Percentiles rank a stretch among this genome's conserved stretches.
phyloP scores from a whole-genome alignment of 2,888 invertebrate genomes.

The Drosophila nigricruria region DNA sequence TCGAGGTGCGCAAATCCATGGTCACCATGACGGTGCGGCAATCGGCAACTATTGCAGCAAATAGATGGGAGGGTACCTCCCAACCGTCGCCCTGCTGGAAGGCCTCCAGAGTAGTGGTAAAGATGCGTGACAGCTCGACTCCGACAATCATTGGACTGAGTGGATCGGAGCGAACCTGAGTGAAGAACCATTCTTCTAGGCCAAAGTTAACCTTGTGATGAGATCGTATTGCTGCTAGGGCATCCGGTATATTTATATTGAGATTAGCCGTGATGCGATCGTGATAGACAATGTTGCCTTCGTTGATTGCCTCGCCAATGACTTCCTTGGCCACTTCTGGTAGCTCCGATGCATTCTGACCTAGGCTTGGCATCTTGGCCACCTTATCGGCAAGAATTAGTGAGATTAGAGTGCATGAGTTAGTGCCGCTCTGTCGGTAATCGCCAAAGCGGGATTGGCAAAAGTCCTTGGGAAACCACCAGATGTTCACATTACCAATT shows the following conservation, averaged over 20 bases:
- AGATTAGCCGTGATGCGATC: conserved; percentile 83
- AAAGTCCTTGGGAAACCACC: conserved; percentile 87
- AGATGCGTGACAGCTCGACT: conserved; percentile 59
- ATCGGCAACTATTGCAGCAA: conserved; percentile 77
- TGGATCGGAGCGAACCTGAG: conserved; percentile 69
- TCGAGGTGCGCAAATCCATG: conserved; percentile 64
- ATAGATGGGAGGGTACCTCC: conserved; percentile 51
- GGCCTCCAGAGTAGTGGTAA: conserved; percentile 61
- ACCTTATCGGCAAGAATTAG: conserved; percentile 86
- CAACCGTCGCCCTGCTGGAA: conserved; percentile 40
- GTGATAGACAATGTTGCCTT: conserved; percentile 87
- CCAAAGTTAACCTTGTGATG: conserved; percentile 68
- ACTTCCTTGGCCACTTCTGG: conserved; percentile 83
- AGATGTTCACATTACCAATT: conserved; percentile 81
- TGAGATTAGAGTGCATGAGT: conserved; percentile 88
- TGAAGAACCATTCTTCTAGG: conserved; percentile 79
- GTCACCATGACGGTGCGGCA: conserved; percentile 71
- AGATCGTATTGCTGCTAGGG: conserved; percentile 83
- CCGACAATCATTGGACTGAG: conserved; percentile 46
- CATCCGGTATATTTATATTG: conserved; percentile 87
- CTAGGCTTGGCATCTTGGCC: conserved; percentile 50
- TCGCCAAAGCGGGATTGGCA: conserved; percentile 87
- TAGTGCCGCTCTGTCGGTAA: conserved; percentile 86
- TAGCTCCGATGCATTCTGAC: conserved; percentile 44
- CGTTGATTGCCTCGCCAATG: conserved; percentile 87